phyloP scores from a whole-genome alignment of 2,113 vertebrate species.

The Pomatorhinus ruficollis region DNA sequence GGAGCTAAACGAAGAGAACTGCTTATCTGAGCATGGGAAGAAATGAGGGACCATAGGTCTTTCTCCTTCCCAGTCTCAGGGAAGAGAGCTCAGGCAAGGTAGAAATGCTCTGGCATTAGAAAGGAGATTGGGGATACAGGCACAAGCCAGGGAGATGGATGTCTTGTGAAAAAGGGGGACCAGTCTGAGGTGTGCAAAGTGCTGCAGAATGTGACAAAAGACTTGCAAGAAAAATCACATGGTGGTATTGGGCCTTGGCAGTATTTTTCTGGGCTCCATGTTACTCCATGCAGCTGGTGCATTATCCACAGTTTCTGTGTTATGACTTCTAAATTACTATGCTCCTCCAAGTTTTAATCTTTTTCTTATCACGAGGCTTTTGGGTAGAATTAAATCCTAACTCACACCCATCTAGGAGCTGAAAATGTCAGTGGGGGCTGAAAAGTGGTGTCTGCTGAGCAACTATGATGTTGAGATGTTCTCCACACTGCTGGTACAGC shows the following conservation, averaged over 20 bases:
- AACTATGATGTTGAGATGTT: not conserved
- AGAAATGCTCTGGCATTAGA: not conserved
- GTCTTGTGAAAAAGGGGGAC: not conserved
- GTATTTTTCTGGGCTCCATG: not conserved
- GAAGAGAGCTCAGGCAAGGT: not conserved
- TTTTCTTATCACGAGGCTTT: not conserved
- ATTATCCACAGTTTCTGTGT: not conserved
- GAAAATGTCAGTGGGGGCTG: not conserved
- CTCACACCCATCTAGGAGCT: not conserved
- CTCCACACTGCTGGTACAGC: not conserved
- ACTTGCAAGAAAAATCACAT: not conserved
- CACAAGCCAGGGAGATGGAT: not conserved
- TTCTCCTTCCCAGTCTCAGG: not conserved
- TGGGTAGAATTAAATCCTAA: not conserved
- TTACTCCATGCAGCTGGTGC: not conserved
- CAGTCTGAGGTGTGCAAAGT: not conserved
- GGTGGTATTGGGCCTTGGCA: not conserved
- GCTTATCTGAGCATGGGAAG: not conserved
- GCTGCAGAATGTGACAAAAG: not conserved
- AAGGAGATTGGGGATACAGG: not conserved
- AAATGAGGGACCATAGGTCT: not conserved
- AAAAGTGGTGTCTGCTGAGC: not conserved
- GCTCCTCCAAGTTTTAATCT: not conserved
- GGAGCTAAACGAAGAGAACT: not conserved
- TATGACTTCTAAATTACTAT: not conserved